phyloP scores from a whole-genome alignment of 2,888 invertebrate species.

The Abrostola tripartita region DNA sequence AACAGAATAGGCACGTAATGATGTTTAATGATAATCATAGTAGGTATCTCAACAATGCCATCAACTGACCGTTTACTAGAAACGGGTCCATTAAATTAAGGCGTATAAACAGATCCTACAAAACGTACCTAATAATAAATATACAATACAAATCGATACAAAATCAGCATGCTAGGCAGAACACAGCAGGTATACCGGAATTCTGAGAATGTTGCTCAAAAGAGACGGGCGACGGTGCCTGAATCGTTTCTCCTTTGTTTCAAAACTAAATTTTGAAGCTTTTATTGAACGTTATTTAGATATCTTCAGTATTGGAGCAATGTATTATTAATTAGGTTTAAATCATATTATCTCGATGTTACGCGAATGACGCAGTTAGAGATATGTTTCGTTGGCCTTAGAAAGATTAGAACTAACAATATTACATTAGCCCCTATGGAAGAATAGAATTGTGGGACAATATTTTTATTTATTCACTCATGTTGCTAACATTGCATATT shows the following conservation, averaged over 20 bases:
- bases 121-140: neutral
- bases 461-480: conserved; percentile 31
- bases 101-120: neutral
- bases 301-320: conserved; percentile 14
- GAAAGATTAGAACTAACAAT: conserved; percentile 19
- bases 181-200: conserved; percentile 3
- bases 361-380: conserved; percentile 17
- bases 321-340: conserved; percentile 16
- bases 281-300: conserved; percentile 24
- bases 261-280: neutral
- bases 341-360: conserved; percentile 24
- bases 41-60: neutral
- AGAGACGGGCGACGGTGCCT: neutral
- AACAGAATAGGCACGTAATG: no score
- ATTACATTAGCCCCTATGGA: neutral
- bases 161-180: neutral
- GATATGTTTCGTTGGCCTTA: conserved; percentile 17
- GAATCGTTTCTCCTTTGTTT: neutral
- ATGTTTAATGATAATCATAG: no score
- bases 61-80: neutral
- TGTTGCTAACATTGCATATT: conserved; percentile 31
- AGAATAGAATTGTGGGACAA: conserved; percentile 14
- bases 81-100: neutral
- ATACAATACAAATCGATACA: conserved; percentile 1
- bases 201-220: conserved; percentile 1